Evolutionary conservation across 2,113 vertebrate species (phyloP).

Genomic region (Ptilorrhoa leucosticta): DNA sequence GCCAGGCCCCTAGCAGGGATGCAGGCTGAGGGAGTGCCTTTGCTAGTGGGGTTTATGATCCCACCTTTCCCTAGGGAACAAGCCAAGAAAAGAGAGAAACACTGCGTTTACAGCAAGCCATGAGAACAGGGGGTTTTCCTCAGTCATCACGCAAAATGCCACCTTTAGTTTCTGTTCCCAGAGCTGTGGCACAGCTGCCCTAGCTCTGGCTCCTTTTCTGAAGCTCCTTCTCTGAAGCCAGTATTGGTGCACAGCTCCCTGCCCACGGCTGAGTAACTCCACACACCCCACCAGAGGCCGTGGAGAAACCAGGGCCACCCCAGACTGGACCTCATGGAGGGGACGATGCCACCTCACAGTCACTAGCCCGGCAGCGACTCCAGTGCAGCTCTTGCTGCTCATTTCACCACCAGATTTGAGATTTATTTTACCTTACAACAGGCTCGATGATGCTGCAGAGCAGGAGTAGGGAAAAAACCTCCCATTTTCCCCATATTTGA

Average conservation of each 20-base stretch:
- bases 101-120: background rate
- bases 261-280: accelerated
- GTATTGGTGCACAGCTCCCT: background rate
- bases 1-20: background rate
- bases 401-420: background rate
- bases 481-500: background rate
- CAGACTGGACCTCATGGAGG: background rate
- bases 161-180: background rate
- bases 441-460: background rate
- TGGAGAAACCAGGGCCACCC: background rate
- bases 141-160: background rate
- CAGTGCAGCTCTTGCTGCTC: background rate
- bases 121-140: background rate
- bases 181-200: background rate
- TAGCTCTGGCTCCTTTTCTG: background rate
- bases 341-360: background rate
- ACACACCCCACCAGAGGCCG: background rate
- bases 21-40: background rate
- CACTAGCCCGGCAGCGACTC: background rate
- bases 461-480: background rate
- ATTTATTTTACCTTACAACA: background rate
- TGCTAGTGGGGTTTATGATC: background rate
- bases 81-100: background rate
- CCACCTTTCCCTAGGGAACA: background rate
- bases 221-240: background rate